phyloP scores from a whole-genome alignment of 2,888 invertebrate genomes.

The Erpobdella octoculata region DNA sequence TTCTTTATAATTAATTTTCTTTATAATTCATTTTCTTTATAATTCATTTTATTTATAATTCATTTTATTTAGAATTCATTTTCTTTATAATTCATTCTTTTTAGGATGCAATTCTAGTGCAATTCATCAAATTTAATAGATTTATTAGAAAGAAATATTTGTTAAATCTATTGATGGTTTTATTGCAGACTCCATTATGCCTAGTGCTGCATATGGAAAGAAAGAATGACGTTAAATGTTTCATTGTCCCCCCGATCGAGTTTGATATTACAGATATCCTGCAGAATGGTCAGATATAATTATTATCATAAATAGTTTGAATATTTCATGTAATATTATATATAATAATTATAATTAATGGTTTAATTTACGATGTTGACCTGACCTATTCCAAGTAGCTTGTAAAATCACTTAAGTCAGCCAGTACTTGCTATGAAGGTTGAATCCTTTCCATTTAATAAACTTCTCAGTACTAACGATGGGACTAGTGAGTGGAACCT shows the following conservation, averaged over 20 bases:
- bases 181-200: constrained; percentile 69
- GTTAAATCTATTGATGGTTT: neutral
- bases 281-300: constrained; percentile 23
- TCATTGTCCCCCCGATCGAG: constrained; percentile 82
- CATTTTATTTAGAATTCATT: too few relatives aligned
- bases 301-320: neutral
- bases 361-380: too few relatives aligned
- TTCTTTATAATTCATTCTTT: too few relatives aligned
- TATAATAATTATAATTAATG: too few relatives aligned
- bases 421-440: too few relatives aligned
- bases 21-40: neutral
- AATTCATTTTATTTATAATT: neutral
- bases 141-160: neutral
- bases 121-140: neutral
- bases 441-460: too few relatives aligned
- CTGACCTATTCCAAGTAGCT: too few relatives aligned
- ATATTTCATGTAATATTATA: neutral
- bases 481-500: too few relatives aligned
- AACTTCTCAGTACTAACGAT: too few relatives aligned
- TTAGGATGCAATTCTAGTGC: neutral
- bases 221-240: constrained; percentile 97
- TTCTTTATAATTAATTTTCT: too few relatives aligned
- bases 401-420: too few relatives aligned
- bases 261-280: constrained; percentile 85
- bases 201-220: constrained; percentile 91